These are phyloP conservation scores for Ceratina japonica DNA, from an alignment of 1,140 invertebrate species.

Conservation along the genomic window DNA sequence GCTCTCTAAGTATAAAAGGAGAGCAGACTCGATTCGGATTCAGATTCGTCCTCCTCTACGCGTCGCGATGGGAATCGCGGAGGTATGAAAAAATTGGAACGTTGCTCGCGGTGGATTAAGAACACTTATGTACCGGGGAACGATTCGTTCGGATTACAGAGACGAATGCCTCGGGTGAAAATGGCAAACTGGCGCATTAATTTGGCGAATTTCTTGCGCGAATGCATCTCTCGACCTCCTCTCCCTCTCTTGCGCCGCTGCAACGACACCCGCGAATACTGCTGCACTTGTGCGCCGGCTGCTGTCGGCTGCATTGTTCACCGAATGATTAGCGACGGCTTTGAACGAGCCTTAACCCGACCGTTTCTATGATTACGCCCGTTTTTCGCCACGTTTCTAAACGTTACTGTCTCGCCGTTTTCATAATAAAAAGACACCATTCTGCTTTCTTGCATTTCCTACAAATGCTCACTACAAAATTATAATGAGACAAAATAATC, in stretches of 20 bases:
- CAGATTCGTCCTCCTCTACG: not conserved
- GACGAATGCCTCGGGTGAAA: slow-evolving; percentile 45
- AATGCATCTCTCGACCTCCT: slow-evolving; percentile 4
- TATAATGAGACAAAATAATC: not conserved
- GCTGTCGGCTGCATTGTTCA: slow-evolving; percentile 11
- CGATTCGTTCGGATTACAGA: slow-evolving; percentile 37
- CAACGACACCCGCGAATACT: no score
- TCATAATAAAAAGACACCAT: not conserved
- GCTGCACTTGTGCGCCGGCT: not conserved
- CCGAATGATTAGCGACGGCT: slow-evolving; percentile 1
- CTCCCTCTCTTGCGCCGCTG: no score
- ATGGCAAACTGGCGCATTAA: slow-evolving; percentile 56
- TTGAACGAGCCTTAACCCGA: not conserved
- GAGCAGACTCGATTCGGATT: not conserved
- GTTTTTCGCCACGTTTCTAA: not conserved
- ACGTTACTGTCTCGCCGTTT: not conserved
- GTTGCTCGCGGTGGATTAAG: slow-evolving; percentile 17
- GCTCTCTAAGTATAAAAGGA: no score
- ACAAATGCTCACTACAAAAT: no score
- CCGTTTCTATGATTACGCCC: not conserved
- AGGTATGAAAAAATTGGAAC: not conserved
- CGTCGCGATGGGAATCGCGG: not conserved
- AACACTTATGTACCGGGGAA: not conserved
- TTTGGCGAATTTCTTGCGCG: slow-evolving; percentile 52
- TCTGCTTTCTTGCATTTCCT: no score